These are phyloP conservation scores for Netelia fuscicornis DNA, from an alignment of 2,888 invertebrate species.

Conservation along the genomic window DNA sequence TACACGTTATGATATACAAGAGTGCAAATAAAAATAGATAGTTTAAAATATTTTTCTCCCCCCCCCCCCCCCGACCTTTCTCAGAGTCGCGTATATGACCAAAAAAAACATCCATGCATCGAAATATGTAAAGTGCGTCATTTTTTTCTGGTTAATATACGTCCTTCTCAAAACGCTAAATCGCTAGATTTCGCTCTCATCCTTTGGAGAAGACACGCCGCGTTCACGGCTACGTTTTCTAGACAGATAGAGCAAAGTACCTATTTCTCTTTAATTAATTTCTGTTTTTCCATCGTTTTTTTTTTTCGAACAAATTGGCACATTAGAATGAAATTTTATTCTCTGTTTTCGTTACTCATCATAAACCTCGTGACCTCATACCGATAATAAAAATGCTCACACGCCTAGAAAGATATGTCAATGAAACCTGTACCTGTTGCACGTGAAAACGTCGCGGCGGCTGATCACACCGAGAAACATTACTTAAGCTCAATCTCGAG, in stretches of 20 bases:
- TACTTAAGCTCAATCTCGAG: constrained; percentile 21
- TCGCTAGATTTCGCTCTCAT: constrained; percentile 72
- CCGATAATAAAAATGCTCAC: constrained; percentile 64
- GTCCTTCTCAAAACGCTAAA: constrained; percentile 75
- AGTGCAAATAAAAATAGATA: constrained; percentile 82
- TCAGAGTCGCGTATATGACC: constrained; percentile 72
- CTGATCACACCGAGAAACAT: constrained; percentile 68
- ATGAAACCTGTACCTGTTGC: constrained; percentile 76
- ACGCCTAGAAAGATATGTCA: constrained; percentile 83
- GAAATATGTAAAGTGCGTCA: constrained; percentile 75
- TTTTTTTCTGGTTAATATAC: constrained; percentile 68
- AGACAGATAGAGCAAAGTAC: constrained; percentile 58
- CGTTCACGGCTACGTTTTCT: constrained; percentile 68
- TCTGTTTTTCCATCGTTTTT: constrained; percentile 47
- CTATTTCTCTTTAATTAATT: constrained; percentile 50
- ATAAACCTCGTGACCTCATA: too few species aligned
- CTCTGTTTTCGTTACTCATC: constrained; percentile 56
- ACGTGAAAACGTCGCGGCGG: constrained; percentile 70
- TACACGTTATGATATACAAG: constrained; percentile 74
- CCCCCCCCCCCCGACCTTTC: constrained; percentile 65
- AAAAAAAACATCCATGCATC: constrained; percentile 78
- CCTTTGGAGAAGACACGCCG: constrained; percentile 76
- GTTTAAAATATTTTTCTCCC: constrained; percentile 79
- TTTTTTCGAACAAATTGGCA: constrained; percentile 81
- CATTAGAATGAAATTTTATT: constrained; percentile 79